Evolutionary conservation across 2,113 vertebrate species (phyloP), one percentile per base, ranked within the genome.

Genomic region (Nettapus auritus): DNA sequence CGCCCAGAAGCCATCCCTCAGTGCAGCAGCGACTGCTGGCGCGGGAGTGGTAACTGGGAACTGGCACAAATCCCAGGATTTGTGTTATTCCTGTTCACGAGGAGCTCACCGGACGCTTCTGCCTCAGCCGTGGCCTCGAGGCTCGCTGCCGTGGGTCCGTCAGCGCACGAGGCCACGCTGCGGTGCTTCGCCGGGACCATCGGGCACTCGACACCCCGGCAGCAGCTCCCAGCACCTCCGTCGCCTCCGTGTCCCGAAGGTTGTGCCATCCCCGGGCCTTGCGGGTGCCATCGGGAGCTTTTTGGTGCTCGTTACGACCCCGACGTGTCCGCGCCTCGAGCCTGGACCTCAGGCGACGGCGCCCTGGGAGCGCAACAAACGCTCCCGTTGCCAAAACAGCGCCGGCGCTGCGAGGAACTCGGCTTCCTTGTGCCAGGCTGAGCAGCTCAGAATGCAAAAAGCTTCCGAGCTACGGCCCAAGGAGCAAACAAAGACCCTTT

Each of bases 401-500:
- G 22, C 4, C 3, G 56, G 25, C 26, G 84, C 68, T 20, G 26
- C 18, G 44, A 46, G 71, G 23, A 50, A 52, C 2, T 5, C 73
- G 1, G 2, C 20, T 76, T 38, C 53, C 57, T 56, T 42, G 59
- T 15, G 66, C 34, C 17, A 4, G 46, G 77, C 73, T 67, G 52
- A 20, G 66, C 60, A 42, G 62, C 8, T 64, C 12, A 68, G 70
- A n/a, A 88, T 44, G 70, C 2, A 3, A 67, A 82, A 87, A 73
- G 59, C 74, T 88, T 88, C 42, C 71, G 70, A 52, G 63, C 71
- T 38, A 38, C 78, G 73, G 73, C 70, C 79, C 33, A 18, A 40
- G 70, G 73, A 89, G 42, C 78, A 85, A 92, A 86, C 53, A 56
- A 68, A 90, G 71, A 5, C 10, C 62, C 90, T 77, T 56, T 57